Base-by-base conservation (phyloP, 2,888 invertebrate species). In the Willowsia nigromaculata region DNA sequence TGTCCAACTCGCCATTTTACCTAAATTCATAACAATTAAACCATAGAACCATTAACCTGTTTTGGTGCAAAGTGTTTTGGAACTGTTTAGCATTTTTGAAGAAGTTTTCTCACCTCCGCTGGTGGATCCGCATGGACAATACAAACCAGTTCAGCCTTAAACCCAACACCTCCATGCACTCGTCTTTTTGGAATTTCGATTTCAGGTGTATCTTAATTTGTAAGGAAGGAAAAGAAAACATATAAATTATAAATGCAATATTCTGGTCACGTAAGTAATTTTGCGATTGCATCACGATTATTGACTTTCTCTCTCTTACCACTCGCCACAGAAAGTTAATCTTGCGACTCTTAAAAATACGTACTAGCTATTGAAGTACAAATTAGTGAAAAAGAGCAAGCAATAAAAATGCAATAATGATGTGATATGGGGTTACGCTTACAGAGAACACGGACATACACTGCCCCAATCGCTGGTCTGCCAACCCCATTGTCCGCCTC, bases 401-500 rank as follows among this genome's bases (percentile, higher is more conserved):
- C 18, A 7, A 53, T 74, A 47, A 33, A 56, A 22, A 7, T 74
- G 37, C 3, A 68, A 65, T 30, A 27, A 68, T 27, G n/a, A n/a
- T n/a, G n/a, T n/a, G n/a, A 15, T 71, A 30, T 18, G 47, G 13
- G 0, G 37, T 56, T 25, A 13, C 43, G 94, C 96, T 95, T 93
- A 97, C 97, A 97, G 92, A 96, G 95, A 89, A 97, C 96, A 89
- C 96, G 95, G 15, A 97, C 95, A 84, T 95, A 95, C 85, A 97
- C 96, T 71, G 95, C 94, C 0, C 96, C 96, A 11, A 94, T 94
- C 0, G 96, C 96, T 0, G 97, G 95, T 90, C 96, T 95, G 0
- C 97, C 97, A 11, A 97, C 96, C 0, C 96, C 96, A 93, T 97
- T 97, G 91, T 94, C 95, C 0, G 96, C 97, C 0, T 95, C 93